phyloP scores from a whole-genome alignment of 1,140 invertebrate species.

The Bombus fervidus region DNA sequence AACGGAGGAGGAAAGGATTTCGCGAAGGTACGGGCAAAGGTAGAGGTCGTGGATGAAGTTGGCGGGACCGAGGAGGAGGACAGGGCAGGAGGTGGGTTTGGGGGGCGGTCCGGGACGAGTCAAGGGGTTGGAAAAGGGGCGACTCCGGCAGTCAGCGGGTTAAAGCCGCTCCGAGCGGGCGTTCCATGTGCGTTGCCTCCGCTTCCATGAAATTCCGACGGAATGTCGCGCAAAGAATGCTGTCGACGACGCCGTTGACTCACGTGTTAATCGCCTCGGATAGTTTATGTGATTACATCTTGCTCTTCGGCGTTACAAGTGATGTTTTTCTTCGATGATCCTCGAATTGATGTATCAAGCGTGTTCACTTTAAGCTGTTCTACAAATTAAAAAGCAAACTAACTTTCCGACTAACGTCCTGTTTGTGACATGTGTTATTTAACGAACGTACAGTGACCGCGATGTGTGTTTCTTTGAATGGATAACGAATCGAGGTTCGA shows the following conservation, averaged over 20 bases:
- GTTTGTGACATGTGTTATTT: constrained; percentile 27
- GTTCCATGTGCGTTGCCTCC: constrained; percentile 39
- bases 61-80: constrained; percentile 49
- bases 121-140: constrained; percentile 76
- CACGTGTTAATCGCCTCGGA: constrained; percentile 20
- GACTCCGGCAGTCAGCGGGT: constrained; percentile 78
- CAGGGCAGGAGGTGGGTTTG: constrained; percentile 66
- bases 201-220: not conserved
- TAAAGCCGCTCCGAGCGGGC: constrained; percentile 75
- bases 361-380: no score
- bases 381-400: not conserved
- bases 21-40: constrained; percentile 55
- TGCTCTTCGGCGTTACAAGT: not conserved
- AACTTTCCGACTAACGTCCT: not conserved
- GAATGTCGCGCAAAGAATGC: not conserved
- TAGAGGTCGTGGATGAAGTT: constrained; percentile 55
- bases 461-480: not conserved
- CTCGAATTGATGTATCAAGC: not conserved
- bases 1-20: constrained; percentile 33
- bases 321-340: no score
- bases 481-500: not conserved
- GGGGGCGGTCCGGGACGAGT: constrained; percentile 73
- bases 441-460: not conserved
- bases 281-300: not conserved
- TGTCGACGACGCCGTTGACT: not conserved